Evolutionary conservation across 2,888 invertebrate species (phyloP), one percentile per base, ranked within the genome.

Genomic region (Lycaena phlaeas): DNA sequence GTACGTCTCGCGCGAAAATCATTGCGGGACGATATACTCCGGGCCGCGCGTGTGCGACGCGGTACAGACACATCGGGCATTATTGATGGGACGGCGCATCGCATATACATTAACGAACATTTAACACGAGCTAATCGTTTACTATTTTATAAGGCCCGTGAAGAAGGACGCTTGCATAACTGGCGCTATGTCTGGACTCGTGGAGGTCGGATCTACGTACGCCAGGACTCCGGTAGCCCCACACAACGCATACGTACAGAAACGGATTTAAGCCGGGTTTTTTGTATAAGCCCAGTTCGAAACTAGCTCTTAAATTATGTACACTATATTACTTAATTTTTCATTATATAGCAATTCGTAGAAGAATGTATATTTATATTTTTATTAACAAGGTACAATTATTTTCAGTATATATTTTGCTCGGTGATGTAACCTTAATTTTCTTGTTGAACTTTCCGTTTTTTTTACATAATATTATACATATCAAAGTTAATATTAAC

Each of bases 31-130:
- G 28, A 42, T 11, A 14, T 53, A 26, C 42, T 50, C 10, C 36
- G 17, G 3, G 44, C 45, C 2, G 49, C 53, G 15, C 48, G 49
- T 2, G 43, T 46, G 15, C 44, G 48, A 3, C 44, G 48, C 7
- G 36, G 40, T 9, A 25, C 44, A 12, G 44, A 41, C n/a, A 50
- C 51, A 2, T 38, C 42, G 4, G 49, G 48, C 5, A 38, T 46
- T 7, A 41, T 49, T 7, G 27, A 43, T 4, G 42, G 45, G 0
- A 10, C 39, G 2, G 25, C 42, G 0, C 38, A 38, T 1, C 38
- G 42, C 6, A 37, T 54, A 4, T 50, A 51, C 25, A 11, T 51
- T 1, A 52, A 50, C 25, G 52, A 53, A 31, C 43, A 49, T n/a
- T 37, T 52, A 2, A 52, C 53, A 1, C 27, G 27, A 4, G 3